These are phyloP conservation scores for Tetragnatha montana DNA, from an alignment of 2,888 invertebrate genomes.

Conservation along the genomic window DNA sequence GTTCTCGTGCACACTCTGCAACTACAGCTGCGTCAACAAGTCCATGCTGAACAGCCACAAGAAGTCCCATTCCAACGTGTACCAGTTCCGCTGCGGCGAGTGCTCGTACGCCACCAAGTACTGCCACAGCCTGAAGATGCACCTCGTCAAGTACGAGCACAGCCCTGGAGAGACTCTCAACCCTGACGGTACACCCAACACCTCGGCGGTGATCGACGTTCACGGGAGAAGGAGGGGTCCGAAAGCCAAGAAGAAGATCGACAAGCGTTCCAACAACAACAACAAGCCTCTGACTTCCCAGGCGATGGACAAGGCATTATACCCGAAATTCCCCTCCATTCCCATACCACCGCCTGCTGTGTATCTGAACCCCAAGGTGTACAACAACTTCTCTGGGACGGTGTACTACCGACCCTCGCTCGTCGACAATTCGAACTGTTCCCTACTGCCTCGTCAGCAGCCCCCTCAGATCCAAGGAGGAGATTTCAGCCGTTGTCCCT, in stretches of 20 bases:
- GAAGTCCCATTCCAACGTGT: slow-evolving; percentile 91
- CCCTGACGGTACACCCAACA: slow-evolving; percentile 91
- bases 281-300: slow-evolving; percentile 5
- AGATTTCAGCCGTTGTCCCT: slow-evolving; percentile 74
- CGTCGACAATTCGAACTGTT: not conserved
- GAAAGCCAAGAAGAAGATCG: slow-evolving; percentile 78
- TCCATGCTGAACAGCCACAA: slow-evolving; percentile 99
- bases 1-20: slow-evolving; percentile 92
- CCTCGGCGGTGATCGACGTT: slow-evolving; percentile 90
- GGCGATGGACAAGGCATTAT: not conserved
- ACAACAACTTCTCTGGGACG: slow-evolving; percentile 9
- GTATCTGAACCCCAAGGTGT: not conserved
- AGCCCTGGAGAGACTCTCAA: slow-evolving; percentile 92
- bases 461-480: not conserved
- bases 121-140: slow-evolving; percentile 96
- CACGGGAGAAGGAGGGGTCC: slow-evolving; percentile 93
- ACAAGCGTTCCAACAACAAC: not conserved
- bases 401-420: slow-evolving; percentile 21
- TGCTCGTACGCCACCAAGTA: slow-evolving; percentile 98
- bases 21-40: slow-evolving; percentile 95
- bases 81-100: slow-evolving; percentile 93
- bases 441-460: not conserved
- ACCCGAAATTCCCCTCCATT: not conserved
- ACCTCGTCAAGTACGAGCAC: slow-evolving; percentile 93
- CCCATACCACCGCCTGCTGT: slow-evolving; percentile 5